Conservation (phyloP, 2,113 vertebrate genomes). For the Campylorhamphus procurvoides region DNA sequence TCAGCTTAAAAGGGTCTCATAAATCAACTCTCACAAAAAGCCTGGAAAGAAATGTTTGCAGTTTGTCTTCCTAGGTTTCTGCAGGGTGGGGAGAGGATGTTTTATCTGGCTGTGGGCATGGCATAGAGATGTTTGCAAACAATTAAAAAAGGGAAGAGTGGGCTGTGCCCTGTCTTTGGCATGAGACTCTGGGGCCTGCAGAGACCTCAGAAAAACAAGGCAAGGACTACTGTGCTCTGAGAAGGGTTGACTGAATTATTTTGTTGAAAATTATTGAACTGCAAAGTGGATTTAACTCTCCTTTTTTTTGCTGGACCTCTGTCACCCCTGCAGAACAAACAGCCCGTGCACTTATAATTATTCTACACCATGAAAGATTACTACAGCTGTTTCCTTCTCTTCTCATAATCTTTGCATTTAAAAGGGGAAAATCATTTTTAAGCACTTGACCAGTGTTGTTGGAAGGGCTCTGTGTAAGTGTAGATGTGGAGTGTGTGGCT, state of each 20-base stretch:
- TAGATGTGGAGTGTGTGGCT: background rate
- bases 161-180: background rate
- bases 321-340: background rate
- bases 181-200: background rate
- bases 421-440: background rate
- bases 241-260: background rate
- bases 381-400: background rate
- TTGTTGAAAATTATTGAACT: background rate
- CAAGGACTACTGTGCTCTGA: background rate
- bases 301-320: background rate
- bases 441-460: background rate
- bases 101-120: background rate
- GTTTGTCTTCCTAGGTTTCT: background rate
- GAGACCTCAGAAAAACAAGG: background rate
- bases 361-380: background rate
- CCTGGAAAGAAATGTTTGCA: background rate
- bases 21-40: background rate
- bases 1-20: background rate
- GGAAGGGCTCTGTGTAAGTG: background rate
- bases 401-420: background rate
- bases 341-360: background rate
- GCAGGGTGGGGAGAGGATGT: too few species aligned
- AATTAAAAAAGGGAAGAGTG: background rate
- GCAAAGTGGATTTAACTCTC: background rate
- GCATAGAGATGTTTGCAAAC: background rate